These are phyloP conservation scores for Trachelus tabidus DNA, from an alignment of 2,888 invertebrate species.

Conservation along the genomic window DNA sequence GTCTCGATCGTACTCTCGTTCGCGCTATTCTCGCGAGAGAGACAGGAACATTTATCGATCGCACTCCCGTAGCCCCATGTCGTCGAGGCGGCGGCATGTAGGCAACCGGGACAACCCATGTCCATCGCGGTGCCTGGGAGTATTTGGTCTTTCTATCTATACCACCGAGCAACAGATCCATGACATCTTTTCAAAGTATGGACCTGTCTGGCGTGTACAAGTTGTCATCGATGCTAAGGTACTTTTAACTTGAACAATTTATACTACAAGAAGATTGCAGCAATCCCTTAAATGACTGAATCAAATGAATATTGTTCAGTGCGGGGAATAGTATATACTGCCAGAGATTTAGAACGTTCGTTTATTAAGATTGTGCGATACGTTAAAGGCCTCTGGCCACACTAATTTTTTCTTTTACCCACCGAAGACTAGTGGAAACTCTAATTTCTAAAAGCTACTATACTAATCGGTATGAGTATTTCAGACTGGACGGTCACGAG, in stretches of 20 bases:
- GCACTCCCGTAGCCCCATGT: conserved; percentile 85
- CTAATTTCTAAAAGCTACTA: conserved; percentile 16
- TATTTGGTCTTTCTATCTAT: conserved; percentile 93
- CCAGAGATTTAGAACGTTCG: conserved; percentile 61
- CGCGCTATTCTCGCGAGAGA: conserved; percentile 71
- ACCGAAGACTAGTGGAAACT: background rate
- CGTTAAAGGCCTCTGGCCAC: conserved; percentile 63
- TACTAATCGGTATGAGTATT: conserved; percentile 52
- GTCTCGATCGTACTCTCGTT: conserved; percentile 70
- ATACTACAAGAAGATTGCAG: conserved; percentile 6
- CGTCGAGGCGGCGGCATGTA: conserved; percentile 80
- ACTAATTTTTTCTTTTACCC: conserved; percentile 15
- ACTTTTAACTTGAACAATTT: conserved; percentile 25
- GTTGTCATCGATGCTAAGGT: conserved; percentile 97
- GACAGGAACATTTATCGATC: conserved; percentile 73
- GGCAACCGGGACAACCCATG: conserved; percentile 89
- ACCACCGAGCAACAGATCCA: conserved; percentile 93
- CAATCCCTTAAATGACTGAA: background rate
- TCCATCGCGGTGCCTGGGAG: conserved; percentile 90
- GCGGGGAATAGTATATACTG: conserved; percentile 41
- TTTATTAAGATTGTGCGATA: conserved; percentile 44
- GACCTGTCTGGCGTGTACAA: conserved; percentile 91
- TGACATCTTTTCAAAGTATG: conserved; percentile 92
- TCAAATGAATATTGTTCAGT: background rate
- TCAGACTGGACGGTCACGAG: conserved; percentile 91